Base-by-base conservation (phyloP, 2,888 invertebrate genomes). In the Drosophila hamatofila region DNA sequence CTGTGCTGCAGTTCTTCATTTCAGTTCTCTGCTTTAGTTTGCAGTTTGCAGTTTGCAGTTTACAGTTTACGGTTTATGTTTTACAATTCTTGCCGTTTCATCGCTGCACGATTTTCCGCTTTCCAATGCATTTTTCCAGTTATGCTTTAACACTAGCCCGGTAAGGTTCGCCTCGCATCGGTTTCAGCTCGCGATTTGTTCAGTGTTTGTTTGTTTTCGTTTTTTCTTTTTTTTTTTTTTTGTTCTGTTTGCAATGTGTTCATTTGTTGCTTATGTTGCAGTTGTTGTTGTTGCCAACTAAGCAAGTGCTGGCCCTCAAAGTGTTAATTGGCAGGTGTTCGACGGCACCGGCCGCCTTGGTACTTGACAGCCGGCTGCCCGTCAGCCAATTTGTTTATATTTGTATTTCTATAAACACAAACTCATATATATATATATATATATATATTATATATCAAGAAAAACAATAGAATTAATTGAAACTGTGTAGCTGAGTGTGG, bases 121-220 rank as follows among this genome's bases (percentile, higher is more conserved):
- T 62, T 58, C 23, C 6, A 14, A 37, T 54, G 72, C 75, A 68
- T 37, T 75, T 75, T 61, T 68, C 57, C 80, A 79, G 79, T 80
- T 73, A 35, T 48, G 63, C 35, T 65, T 70, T 25, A 60, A 55
- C 79, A 58, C 63, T 67, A 41, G 62, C 37, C 51, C 74, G 65
- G 60, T 71, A 51, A 46, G 48, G 80, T 77, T 77, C 54, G 61
- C 66, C 49, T 61, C 41, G 57, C 48, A 52, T 21, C 57, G 62
- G 61, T 83, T 83, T 61, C 14, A 58, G 60, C 51, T 59, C 46
- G 44, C 39, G 16, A 14, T 46, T 48, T 48, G 57, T 21, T 60
- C n/a, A 27, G 2, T 46, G 41, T 42, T 25, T 30, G 4, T 7
- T 39, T 18, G 0, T n/a, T n/a, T 2, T 21, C 18, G 0, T 41